A percentile compares a stretch with the other conserved stretches of the same genome.
These are phyloP conservation scores for Corydoras sp. DNA, from an alignment of 2,113 vertebrate genomes.

Conservation along the genomic window DNA sequence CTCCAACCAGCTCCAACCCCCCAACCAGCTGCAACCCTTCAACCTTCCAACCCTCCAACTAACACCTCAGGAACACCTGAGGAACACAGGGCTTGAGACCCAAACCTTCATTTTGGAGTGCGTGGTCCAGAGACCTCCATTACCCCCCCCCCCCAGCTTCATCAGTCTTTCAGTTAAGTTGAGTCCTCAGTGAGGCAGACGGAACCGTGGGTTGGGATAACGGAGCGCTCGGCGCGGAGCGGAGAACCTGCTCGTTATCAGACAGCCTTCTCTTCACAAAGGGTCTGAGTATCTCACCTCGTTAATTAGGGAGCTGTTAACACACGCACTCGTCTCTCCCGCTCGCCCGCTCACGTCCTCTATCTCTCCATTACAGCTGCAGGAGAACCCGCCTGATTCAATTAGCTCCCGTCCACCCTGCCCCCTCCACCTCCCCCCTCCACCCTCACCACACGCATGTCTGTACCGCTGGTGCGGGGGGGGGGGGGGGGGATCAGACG, in stretches of 20 bases:
- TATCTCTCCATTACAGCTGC: conserved; percentile 2
- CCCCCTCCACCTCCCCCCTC: no score
- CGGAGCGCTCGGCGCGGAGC: neutral
- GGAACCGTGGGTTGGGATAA: conserved; percentile 5
- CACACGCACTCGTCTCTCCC: conserved; percentile 8
- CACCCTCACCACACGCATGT: no score
- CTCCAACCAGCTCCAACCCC: no score
- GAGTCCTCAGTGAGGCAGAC: neutral
- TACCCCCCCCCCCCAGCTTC: neutral
- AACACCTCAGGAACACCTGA: no score
- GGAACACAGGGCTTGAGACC: no score
- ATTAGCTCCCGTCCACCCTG: conserved; percentile 6
- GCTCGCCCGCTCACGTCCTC: conserved; percentile 2
- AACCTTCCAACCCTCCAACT: no score
- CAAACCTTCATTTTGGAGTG: no score
- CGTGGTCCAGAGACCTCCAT: neutral
- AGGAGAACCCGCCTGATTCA: conserved; percentile 10
- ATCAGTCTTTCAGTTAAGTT: conserved; percentile 6
- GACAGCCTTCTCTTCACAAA: conserved; percentile 10
- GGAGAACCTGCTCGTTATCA: conserved; percentile 19
- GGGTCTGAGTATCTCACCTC: conserved; percentile 9
- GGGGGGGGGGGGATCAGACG: no score
- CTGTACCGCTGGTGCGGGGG: no score
- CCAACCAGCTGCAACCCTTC: no score
- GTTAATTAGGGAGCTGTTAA: conserved; percentile 40